phyloP scores from a whole-genome alignment of 2,888 invertebrate species.

The Idaea biselata region DNA sequence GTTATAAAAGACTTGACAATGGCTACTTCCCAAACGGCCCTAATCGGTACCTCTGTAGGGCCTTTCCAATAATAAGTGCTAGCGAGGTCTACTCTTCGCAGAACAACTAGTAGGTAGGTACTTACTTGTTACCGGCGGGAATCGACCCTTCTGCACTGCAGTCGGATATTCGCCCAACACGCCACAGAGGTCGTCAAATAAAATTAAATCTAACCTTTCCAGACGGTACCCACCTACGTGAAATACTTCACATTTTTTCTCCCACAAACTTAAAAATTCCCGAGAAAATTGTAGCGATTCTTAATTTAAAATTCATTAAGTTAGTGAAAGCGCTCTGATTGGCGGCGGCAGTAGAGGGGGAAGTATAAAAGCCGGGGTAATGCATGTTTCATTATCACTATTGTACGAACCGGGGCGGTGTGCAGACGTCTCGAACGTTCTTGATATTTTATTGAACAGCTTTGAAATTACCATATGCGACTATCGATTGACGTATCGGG shows the following conservation, averaged over 20 bases:
- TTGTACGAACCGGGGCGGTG: conserved; percentile 47
- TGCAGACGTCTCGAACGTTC: conserved; percentile 55
- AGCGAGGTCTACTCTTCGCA: too few relatives aligned
- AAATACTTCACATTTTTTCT: conserved; percentile 2
- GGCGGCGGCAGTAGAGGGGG: conserved; percentile 42
- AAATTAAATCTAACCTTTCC: conserved; percentile 3
- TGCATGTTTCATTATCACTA: conserved; percentile 66
- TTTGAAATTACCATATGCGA: conserved; percentile 67
- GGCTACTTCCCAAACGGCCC: too few relatives aligned
- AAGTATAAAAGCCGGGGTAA: conserved; percentile 43
- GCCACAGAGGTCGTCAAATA: conserved; percentile 4
- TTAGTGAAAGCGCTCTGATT: conserved; percentile 52
- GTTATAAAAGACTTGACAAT: too few relatives aligned
- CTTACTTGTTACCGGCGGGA: too few relatives aligned
- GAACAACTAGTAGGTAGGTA: too few relatives aligned
- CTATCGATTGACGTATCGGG: conserved; percentile 46
- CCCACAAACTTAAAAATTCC: background rate
- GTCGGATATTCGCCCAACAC: background rate
- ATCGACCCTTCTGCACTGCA: too few relatives aligned
- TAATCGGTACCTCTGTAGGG: too few relatives aligned
- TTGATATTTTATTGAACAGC: conserved; percentile 31
- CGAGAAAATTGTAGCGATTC: conserved; percentile 25
- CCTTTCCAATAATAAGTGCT: too few relatives aligned
- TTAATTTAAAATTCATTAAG: conserved; percentile 55
- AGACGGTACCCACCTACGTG: conserved; percentile 2